phyloP scores from a whole-genome alignment of 92 coral and sea anemone genomes.

The Zoanthus sociatus region DNA sequence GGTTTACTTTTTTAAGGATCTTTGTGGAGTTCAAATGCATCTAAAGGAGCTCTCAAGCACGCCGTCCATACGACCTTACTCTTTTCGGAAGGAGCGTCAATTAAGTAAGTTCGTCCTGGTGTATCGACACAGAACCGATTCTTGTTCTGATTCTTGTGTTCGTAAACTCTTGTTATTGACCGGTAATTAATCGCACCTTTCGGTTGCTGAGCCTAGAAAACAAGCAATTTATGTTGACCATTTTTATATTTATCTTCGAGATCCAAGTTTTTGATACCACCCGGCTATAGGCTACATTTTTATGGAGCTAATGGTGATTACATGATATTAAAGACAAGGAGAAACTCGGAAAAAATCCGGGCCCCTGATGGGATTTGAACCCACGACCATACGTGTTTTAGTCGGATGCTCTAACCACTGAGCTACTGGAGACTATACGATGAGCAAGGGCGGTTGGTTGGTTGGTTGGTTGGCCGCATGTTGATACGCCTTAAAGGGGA shows the following conservation, averaged over 20 bases:
- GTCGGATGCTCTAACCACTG: too few species aligned
- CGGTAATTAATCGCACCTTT: constrained; percentile 97
- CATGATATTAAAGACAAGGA: too few species aligned
- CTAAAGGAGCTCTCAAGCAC: constrained; percentile 75
- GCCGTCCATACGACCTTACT: constrained; percentile 92
- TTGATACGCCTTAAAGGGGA: too few species aligned
- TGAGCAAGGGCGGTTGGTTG: too few species aligned
- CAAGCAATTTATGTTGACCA: neutral
- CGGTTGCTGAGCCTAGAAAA: constrained; percentile 79
- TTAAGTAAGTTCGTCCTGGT: constrained; percentile 83
- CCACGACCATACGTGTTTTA: too few species aligned
- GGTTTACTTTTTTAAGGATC: constrained; percentile 1
- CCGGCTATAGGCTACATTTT: neutral
- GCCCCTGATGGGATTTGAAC: too few species aligned
- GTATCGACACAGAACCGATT: constrained; percentile 90
- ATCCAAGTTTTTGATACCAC: neutral
- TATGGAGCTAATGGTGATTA: too few species aligned
- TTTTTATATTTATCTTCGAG: neutral
- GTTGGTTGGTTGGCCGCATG: too few species aligned
- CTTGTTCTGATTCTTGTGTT: constrained; percentile 69
- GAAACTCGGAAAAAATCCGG: too few species aligned
- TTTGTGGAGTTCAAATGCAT: constrained; percentile 74
- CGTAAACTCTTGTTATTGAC: constrained; percentile 83
- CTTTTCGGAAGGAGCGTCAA: constrained; percentile 82
- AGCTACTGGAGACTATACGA: too few species aligned